Evolutionary conservation across 2,888 invertebrate genomes (phyloP), one percentile per base, ranked within the genome.

Genomic region (Blomia tropicalis): DNA sequence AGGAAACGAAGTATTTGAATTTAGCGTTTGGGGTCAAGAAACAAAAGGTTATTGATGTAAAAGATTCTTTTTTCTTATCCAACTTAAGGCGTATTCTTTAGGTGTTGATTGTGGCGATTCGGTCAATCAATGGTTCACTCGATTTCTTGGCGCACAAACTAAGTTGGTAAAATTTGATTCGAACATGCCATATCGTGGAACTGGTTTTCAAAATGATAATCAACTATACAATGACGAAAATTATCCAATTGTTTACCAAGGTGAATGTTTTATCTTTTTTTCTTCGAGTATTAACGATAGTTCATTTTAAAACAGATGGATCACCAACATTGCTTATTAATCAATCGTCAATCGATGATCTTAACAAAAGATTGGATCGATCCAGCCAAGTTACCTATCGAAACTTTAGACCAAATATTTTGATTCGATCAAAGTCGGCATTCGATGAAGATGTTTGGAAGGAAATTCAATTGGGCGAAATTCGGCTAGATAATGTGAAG

Each of bases 391-490:
- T 64, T 1, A 51, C 41, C 14, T 62, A 58, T 47, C 41, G 58
- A 19, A 62, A 61, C 31, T 65, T 58, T 43, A 31, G 65, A 41
- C 65, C 65, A 29, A 65, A 53, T 27, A 36, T 65, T 31, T 31
- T 65, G 32, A 23, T 65, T 17, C 56, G 41, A 3, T 43, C 44
- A 23, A 51, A 53, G 14, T 23, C 30, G 5, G 43, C 65, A 2
- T 58, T 27, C 22, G 64, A 30, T 25, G 65, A 65, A 54, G 65
- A 65, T 36, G 29, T 47, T 11, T 65, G 65, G 65, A 27, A 41
- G 2, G 27, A 53, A 4, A n/a, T 65, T 17, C 43, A 54, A 1
- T 58, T 64, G 5, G 31, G 32, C n/a, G 25, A 58, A 14, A 25
- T 59, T n/a, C 53, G 53, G 4, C 54, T 59, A 1, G n/a, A 25